Percentiles rank a stretch among this genome's conserved stretches.
These are phyloP conservation scores for Conus canariensis DNA, from an alignment of 2,888 invertebrate species.

Conservation along the genomic window DNA sequence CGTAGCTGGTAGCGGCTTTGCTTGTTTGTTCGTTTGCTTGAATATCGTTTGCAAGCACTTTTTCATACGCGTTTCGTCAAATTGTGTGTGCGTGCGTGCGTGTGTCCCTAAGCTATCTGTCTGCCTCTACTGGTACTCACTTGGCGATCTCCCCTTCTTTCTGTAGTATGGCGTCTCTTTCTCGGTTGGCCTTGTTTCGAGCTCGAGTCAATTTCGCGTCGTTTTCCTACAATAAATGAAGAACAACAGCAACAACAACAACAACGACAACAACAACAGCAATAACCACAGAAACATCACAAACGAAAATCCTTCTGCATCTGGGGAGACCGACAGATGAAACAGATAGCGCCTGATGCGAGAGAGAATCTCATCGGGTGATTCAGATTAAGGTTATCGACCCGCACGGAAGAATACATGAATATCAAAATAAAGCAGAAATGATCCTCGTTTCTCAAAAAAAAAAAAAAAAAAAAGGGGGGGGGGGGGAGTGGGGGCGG, in stretches of 20 bases:
- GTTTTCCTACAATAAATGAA: constrained; percentile 27
- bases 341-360: no score
- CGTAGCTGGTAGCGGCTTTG: neutral
- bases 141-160: constrained; percentile 2
- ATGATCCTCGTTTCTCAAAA: no score
- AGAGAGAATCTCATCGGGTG: no score
- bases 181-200: constrained; percentile 16
- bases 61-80: neutral
- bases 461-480: no score
- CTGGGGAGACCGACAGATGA: no score
- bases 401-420: no score
- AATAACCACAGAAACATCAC: neutral
- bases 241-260: neutral
- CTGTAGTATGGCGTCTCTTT: constrained; percentile 21
- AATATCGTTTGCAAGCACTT: neutral
- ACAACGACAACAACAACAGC: neutral
- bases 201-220: constrained; percentile 34
- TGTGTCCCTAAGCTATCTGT: neutral
- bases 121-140: constrained; percentile 12
- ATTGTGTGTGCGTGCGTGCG: neutral
- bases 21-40: no score
- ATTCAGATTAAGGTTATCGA: no score
- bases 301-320: no score
- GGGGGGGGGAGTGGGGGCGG: no score
- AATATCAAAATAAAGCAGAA: no score